Base-by-base conservation (phyloP, 2,113 vertebrate genomes). In the Thamnaconus septentrionalis region DNA sequence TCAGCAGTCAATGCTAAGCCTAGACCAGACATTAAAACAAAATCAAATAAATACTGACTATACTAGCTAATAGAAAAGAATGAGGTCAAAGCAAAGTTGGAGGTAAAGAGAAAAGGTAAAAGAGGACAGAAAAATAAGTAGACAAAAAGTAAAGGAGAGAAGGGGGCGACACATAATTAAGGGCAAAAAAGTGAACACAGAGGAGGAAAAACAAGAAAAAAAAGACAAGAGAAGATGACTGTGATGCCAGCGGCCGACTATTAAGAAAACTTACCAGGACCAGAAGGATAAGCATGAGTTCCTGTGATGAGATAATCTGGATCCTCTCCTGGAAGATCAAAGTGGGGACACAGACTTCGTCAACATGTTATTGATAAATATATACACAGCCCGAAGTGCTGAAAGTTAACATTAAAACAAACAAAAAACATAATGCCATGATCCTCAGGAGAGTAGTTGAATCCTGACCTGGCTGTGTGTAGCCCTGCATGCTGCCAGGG, bases 201-300 rank as follows among this genome's bases (percentile, higher is more conserved):
- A 31, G 18, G 18, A 31, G 18, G 18, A 31, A 31, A 31, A 31
- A 31, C 18, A 31, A 31, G 18, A 31, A 31, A 31, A 1, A 1
- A 31, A 31, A 31, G 18, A 31, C 18, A 31, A 31, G 18, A 31
- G 18, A 31, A 1, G 18, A 31, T 31, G 18, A 31, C 10, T 5
- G 8, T 50, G 3, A 11, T 50, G 48, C 48, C 48, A n/a, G 48
- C 4, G 8, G 18, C 18, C 18, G 18, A 31, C 18, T n/a, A 56
- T 11, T 4, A 51, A 31, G 55, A 0, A 44, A 12, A 51, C 41
- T 79, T 83, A 96, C 97, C 96, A 56, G 97, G 97, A 75, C 95
- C 97, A 71, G 96, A 93, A 1, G 97, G 97, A 65, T 98, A 99
- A 0, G 96, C 95, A 80, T 99, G 95, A n/a, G 97, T 98, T 62